Conservation (phyloP, 1,140 invertebrate genomes). For the Procambarus clarkii region DNA sequence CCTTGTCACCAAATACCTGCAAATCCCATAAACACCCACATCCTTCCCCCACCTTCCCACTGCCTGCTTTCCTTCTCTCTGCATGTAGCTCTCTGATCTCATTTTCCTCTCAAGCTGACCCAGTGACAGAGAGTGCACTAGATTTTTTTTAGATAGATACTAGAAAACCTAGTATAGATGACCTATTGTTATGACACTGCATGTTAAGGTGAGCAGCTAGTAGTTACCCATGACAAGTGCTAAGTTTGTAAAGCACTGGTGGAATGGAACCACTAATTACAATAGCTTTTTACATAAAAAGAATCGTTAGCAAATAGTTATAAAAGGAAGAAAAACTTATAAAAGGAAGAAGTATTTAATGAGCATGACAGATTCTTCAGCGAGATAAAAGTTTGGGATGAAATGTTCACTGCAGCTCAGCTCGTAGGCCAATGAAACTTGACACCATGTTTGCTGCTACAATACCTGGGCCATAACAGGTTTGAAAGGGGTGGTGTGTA, state of each 20-base stretch:
- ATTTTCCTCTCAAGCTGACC: slow-evolving; percentile 55
- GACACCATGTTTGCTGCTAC: slow-evolving; percentile 24
- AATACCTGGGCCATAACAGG: slow-evolving; percentile 28
- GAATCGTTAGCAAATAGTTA: not conserved
- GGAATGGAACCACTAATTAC: not conserved
- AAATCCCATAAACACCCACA: not conserved
- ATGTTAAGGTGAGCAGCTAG: slow-evolving; percentile 47
- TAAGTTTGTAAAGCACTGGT: slow-evolving; percentile 15
- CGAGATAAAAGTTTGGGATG: not conserved
- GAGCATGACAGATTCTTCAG: not conserved
- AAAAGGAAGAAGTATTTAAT: not conserved
- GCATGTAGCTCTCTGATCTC: slow-evolving; percentile 49
- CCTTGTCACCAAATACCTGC: slow-evolving; percentile 11
- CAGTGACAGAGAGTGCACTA: slow-evolving; percentile 58
- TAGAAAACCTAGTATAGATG: slow-evolving; percentile 48
- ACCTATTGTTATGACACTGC: slow-evolving; percentile 51
- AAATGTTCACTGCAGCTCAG: slow-evolving; percentile 19
- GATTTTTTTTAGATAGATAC: slow-evolving; percentile 34
- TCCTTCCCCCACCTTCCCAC: not conserved
- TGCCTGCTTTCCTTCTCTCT: slow-evolving; percentile 36
- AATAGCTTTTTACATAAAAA: not conserved
- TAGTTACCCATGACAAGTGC: slow-evolving; percentile 45
- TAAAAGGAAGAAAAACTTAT: not conserved
- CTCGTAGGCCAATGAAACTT: slow-evolving; percentile 39
- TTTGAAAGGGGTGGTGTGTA: slow-evolving; percentile 37